Evolutionary conservation across 2,797 vertebrate species (phyloP).

Genomic region (Dromococcyx pavoninus): DNA sequence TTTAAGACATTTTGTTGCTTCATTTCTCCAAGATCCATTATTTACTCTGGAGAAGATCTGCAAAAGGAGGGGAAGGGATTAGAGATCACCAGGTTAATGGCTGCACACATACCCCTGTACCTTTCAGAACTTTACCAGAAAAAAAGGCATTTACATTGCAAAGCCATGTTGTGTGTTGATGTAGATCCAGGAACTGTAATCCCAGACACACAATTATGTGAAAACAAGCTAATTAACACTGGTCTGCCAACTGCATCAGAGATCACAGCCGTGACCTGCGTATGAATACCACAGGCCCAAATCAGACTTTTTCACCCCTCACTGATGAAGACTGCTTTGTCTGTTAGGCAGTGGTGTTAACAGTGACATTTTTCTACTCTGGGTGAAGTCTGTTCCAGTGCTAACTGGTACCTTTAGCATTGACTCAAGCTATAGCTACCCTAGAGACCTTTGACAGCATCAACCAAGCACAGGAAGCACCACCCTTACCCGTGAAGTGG

Average conservation of each 20-base stretch:
- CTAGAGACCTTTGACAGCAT: background rate
- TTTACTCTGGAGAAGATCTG: background rate
- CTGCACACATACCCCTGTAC: background rate
- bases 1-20: background rate
- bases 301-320: accelerated
- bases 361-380: accelerated
- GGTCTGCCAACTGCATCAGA: background rate
- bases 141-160: background rate
- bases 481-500: too few relatives aligned
- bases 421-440: background rate
- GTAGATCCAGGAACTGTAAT: background rate
- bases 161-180: background rate
- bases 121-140: background rate
- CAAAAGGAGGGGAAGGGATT: background rate
- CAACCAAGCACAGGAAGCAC: background rate
- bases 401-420: background rate
- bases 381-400: background rate
- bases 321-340: background rate
- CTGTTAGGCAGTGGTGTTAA: background rate
- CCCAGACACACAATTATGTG: background rate
- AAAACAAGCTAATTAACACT: background rate
- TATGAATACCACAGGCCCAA: background rate
- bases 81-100: background rate
- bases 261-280: background rate
- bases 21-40: background rate